Evolutionary conservation across 2,797 vertebrate genomes (phyloP).

Genomic region (Malacoraja senta): DNA sequence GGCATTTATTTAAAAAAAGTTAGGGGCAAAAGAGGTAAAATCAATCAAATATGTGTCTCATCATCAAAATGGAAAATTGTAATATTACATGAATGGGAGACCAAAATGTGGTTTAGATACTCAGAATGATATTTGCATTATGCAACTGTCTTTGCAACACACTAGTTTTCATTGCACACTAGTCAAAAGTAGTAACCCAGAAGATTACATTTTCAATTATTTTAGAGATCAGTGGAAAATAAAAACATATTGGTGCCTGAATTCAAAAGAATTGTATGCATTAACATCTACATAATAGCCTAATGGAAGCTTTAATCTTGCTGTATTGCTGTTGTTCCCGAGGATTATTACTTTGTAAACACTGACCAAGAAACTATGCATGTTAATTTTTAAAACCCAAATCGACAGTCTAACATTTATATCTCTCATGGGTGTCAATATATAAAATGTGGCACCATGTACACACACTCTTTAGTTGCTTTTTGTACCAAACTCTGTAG

Average conservation of each 20-base stretch:
- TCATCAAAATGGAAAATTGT: neutral
- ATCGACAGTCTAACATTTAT: neutral
- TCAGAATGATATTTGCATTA: neutral
- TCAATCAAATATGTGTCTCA: neutral
- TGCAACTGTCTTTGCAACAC: neutral
- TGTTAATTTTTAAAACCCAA: constrained; percentile 7
- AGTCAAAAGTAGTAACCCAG: neutral
- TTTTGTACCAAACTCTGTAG: constrained; percentile 5
- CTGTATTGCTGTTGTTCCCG: constrained; percentile 3
- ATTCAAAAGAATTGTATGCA: neutral
- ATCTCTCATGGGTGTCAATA: neutral
- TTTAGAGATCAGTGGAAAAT: neutral
- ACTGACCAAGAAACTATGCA: constrained; percentile 13
- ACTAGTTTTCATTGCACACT: neutral
- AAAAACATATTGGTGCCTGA: neutral
- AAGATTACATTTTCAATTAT: neutral
- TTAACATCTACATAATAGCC: constrained; percentile 15
- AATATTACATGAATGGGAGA: neutral
- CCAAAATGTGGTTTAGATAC: neutral
- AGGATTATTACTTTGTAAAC: neutral
- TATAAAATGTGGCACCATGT: constrained; percentile 9
- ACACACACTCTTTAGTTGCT: neutral
- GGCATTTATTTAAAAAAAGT: neutral
- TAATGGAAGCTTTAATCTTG: constrained; percentile 2
- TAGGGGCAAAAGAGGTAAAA: neutral